Evolutionary conservation across 1,140 invertebrate genomes (phyloP).

Genomic region (Drosophila micromelanica): DNA sequence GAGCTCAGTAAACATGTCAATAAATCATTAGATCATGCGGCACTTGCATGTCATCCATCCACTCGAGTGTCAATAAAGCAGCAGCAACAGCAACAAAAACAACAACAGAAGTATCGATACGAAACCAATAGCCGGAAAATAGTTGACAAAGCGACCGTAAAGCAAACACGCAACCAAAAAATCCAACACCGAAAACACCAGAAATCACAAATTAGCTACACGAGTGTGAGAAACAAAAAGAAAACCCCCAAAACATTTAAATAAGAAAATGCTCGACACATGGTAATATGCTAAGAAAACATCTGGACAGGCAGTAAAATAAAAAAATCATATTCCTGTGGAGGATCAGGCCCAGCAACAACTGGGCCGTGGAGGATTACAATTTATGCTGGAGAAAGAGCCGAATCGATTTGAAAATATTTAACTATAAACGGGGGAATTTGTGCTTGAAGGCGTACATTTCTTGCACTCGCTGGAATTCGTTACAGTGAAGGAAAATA

Average conservation of each 20-base stretch:
- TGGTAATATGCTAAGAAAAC: constrained; percentile 56
- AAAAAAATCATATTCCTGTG: constrained; percentile 48
- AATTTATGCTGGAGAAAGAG: constrained; percentile 50
- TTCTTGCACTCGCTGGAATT: constrained; percentile 56
- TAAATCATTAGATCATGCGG: constrained; percentile 62
- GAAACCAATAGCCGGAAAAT: constrained; percentile 78
- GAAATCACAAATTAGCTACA: constrained; percentile 80
- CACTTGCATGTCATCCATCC: constrained; percentile 64
- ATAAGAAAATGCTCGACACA: constrained; percentile 69
- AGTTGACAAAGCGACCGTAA: constrained; percentile 71
- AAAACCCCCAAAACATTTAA: constrained; percentile 49
- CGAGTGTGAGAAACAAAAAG: constrained; percentile 68
- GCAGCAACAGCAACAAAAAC: constrained; percentile 25
- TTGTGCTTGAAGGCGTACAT: constrained; percentile 50
- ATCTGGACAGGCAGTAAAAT: constrained; percentile 70
- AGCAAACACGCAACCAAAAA: constrained; percentile 53
- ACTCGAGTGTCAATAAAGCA: constrained; percentile 43
- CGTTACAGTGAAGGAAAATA: constrained; percentile 52
- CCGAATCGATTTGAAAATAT: constrained; percentile 47
- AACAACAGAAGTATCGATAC: constrained; percentile 9
- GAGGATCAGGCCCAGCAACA: constrained; percentile 66
- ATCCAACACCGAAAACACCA: constrained; percentile 74
- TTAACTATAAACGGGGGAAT: constrained; percentile 55
- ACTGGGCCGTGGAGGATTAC: constrained; percentile 67
- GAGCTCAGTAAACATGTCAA: constrained; percentile 43